Evolutionary conservation across 1,140 invertebrate genomes (phyloP), one percentile per base, ranked within the genome.

Genomic region (Scaptomyza hsui): DNA sequence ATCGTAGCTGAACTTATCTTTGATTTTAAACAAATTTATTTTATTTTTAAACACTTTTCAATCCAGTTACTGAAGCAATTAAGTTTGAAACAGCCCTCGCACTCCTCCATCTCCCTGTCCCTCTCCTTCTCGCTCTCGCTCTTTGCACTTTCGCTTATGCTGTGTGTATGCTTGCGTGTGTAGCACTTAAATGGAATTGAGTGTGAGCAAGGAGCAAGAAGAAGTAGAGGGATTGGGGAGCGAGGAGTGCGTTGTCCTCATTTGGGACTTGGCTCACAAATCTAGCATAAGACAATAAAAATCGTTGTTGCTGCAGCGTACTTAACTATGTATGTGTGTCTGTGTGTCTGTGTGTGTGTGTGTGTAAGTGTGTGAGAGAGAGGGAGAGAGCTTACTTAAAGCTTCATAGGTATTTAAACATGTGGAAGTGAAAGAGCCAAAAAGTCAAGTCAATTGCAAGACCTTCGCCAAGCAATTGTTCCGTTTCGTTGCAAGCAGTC

Each of bases 121-220:
- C 1, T 39, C 13, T 13, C 41, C 18, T 7, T 42, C 1, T 18
- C 16, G 10, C 2, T 6, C 41, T 19, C 19, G 6, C 19, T 15
- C n/a, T 21, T 29, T 26, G 7, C 41, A 19, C 35, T 48, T 19
- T 12, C n/a, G 18, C n/a, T 29, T 24, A 12, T 15, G 5, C 16
- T 26, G 52, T 49, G 44, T 56, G 7, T 72, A 29, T 62, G 10
- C 37, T 24, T 53, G 41, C 47, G 70, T 68, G 48, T 75, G 48
- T 6, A 80, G 73, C 81, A 85, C 81, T 85, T 85, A 80, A 86
- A 73, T 71, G 55, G 69, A 74, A 85, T 80, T 86, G 81, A 74
- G 81, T 75, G 77, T 67, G 65, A 72, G 48, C 39, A 60, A 72
- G 68, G 65, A 72, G 48, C 39, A 60, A 72, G 68, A 44, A 68